A percentile compares a stretch with the other conserved stretches of the same genome.
phyloP scores from a whole-genome alignment of 1,140 invertebrate species.

The Eriocheir sinensis region DNA sequence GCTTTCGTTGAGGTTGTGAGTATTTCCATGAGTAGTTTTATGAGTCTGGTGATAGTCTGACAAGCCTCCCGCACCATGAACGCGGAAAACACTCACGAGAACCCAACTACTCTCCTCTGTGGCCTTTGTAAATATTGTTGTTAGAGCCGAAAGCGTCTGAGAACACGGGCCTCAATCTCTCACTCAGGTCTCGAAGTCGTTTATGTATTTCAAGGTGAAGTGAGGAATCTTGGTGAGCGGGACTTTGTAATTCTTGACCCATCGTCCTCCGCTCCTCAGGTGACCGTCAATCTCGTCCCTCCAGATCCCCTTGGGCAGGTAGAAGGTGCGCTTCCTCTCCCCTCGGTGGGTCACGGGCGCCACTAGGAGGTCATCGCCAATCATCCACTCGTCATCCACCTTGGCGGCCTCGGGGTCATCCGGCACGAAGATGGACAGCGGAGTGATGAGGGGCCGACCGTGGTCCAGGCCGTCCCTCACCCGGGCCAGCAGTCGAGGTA shows the following conservation, averaged over 20 bases:
- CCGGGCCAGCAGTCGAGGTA: slow-evolving; percentile 81
- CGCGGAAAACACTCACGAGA: too few species aligned
- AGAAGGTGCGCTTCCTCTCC: slow-evolving; percentile 87
- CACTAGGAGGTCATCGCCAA: slow-evolving; percentile 95
- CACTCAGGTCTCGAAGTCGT: neutral
- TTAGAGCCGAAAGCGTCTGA: too few species aligned
- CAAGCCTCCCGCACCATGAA: too few species aligned
- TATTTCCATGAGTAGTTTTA: too few species aligned
- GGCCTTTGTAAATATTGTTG: too few species aligned
- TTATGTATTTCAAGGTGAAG: slow-evolving; percentile 55
- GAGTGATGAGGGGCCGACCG: slow-evolving; percentile 92
- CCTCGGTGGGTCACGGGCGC: slow-evolving; percentile 91
- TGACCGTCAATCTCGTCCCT: slow-evolving; percentile 93
- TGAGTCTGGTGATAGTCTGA: too few species aligned
- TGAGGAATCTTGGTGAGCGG: slow-evolving; percentile 66
- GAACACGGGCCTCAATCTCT: too few species aligned
- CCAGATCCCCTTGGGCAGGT: slow-evolving; percentile 94
- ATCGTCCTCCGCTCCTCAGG: slow-evolving; percentile 91
- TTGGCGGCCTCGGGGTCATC: slow-evolving; percentile 89
- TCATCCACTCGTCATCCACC: slow-evolving; percentile 93
- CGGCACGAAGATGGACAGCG: slow-evolving; percentile 95
- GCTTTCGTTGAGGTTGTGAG: too few species aligned
- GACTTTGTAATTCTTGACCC: slow-evolving; percentile 84
- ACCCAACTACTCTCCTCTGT: too few species aligned
- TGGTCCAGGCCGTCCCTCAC: slow-evolving; percentile 87